A percentile compares a stretch with the other conserved stretches of the same genome.
Evolutionary conservation across 2,888 invertebrate species (phyloP).

Genomic region (Eilema griseolum): DNA sequence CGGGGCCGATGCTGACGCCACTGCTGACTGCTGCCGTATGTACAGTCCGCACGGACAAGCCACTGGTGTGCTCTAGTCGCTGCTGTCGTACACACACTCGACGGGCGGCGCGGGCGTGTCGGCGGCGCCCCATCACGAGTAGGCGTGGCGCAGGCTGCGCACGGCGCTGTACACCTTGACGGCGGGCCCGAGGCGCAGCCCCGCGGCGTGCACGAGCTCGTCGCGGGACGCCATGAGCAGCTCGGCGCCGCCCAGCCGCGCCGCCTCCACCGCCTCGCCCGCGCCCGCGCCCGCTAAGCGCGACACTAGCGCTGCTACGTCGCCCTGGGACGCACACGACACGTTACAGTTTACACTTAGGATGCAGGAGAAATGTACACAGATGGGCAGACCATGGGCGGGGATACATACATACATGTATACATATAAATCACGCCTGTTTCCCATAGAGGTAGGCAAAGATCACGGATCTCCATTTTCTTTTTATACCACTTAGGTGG

Average conservation of each 20-base stretch:
- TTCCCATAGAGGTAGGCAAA: no score
- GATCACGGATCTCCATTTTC: no score
- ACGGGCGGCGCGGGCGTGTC: not conserved
- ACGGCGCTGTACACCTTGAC: slow-evolving; percentile 87
- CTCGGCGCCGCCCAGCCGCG: slow-evolving; percentile 93
- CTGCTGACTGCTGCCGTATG: not conserved
- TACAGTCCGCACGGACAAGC: no score
- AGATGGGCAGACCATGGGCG: no score
- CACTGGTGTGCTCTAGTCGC: no score
- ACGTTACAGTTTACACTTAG: not conserved
- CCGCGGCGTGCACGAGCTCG: slow-evolving; percentile 91
- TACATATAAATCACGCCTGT: no score
- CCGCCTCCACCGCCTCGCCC: slow-evolving; percentile 65
- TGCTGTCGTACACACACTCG: no score
- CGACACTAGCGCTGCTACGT: slow-evolving; percentile 66
- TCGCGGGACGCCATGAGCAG: slow-evolving; percentile 93
- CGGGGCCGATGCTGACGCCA: no score
- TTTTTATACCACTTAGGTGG: no score
- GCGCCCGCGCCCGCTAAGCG: slow-evolving; percentile 70
- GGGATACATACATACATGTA: no score
- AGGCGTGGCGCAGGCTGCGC: slow-evolving; percentile 66
- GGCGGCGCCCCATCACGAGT: slow-evolving; percentile 53
- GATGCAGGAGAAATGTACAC: no score
- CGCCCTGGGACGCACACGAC: slow-evolving; percentile 59
- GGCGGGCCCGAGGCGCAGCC: slow-evolving; percentile 94